Evolutionary conservation across 2,797 vertebrate genomes (phyloP).

Genomic region (Nasua narica): DNA sequence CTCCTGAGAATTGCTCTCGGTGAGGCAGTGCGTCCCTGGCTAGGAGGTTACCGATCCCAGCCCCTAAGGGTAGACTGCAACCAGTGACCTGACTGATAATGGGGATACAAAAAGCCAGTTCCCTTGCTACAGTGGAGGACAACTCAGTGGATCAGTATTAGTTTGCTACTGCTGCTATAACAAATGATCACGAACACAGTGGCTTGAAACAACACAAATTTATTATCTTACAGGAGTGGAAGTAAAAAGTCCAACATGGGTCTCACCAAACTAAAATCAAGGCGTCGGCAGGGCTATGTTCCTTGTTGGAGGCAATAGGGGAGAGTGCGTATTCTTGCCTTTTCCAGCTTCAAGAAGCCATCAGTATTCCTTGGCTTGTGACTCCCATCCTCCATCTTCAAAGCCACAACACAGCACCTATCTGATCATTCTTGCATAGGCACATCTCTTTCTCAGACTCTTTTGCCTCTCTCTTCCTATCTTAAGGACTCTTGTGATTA

Average conservation of each 20-base stretch:
- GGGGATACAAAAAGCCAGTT: neutral
- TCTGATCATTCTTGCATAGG: neutral
- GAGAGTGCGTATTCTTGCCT: neutral
- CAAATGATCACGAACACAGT: neutral
- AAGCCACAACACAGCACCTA: neutral
- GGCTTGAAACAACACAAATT: neutral
- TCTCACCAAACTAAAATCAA: slow-evolving; percentile 11
- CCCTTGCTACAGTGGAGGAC: neutral
- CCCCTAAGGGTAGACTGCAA: neutral
- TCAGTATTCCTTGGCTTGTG: neutral
- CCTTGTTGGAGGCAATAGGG: neutral
- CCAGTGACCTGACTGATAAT: neutral
- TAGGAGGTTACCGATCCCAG: neutral
- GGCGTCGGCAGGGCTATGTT: neutral
- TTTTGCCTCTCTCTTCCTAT: neutral
- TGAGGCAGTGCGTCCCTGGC: neutral
- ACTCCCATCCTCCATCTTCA: neutral
- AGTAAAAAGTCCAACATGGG: neutral
- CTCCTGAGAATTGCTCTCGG: neutral
- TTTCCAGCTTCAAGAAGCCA: neutral
- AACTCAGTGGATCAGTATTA: neutral
- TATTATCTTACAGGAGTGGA: neutral
- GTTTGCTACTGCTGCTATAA: slow-evolving; percentile 8
- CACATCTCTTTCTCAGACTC: neutral
- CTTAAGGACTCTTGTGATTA: neutral